Evolutionary conservation across 2,888 invertebrate species (phyloP).

Genomic region (Cosmopolites sordidus): DNA sequence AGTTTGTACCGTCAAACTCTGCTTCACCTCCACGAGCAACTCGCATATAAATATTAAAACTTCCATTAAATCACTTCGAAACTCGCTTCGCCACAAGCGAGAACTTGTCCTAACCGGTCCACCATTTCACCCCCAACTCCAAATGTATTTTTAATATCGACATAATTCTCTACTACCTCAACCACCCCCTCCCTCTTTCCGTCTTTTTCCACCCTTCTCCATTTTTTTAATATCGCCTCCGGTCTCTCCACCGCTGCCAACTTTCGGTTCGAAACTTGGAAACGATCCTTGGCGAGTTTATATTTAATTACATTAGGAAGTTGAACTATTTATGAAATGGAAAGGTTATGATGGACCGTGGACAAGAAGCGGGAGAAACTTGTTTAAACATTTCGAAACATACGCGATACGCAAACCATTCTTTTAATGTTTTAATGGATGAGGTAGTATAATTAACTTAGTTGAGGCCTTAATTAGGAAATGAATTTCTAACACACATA

Average conservation of each 20-base stretch:
- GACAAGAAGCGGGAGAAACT: too few relatives aligned
- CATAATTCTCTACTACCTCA: not conserved
- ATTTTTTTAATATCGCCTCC: not conserved
- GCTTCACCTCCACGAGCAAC: too few relatives aligned
- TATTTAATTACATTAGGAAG: slow-evolving; percentile 36
- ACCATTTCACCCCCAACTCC: not conserved
- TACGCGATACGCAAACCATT: too few relatives aligned
- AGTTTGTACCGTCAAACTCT: too few relatives aligned
- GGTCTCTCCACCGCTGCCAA: not conserved
- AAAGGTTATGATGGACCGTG: not conserved
- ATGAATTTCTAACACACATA: too few relatives aligned
- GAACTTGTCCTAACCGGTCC: not conserved
- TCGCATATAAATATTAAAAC: slow-evolving; percentile 24
- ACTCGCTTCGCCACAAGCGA: slow-evolving; percentile 4
- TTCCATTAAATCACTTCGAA: slow-evolving; percentile 24
- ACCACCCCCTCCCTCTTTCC: not conserved
- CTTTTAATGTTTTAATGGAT: too few relatives aligned
- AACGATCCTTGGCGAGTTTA: slow-evolving; percentile 33
- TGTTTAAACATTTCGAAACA: too few relatives aligned
- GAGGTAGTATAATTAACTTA: too few relatives aligned
- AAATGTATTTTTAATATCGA: slow-evolving; percentile 1
- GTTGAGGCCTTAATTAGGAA: too few relatives aligned
- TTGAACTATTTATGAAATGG: slow-evolving; percentile 7
- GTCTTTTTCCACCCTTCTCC: not conserved
- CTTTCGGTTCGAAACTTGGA: slow-evolving; percentile 18